Evolutionary conservation across 1,140 invertebrate genomes (phyloP), one percentile per base, ranked within the genome.

Genomic region (Neodiprion fabricii): DNA sequence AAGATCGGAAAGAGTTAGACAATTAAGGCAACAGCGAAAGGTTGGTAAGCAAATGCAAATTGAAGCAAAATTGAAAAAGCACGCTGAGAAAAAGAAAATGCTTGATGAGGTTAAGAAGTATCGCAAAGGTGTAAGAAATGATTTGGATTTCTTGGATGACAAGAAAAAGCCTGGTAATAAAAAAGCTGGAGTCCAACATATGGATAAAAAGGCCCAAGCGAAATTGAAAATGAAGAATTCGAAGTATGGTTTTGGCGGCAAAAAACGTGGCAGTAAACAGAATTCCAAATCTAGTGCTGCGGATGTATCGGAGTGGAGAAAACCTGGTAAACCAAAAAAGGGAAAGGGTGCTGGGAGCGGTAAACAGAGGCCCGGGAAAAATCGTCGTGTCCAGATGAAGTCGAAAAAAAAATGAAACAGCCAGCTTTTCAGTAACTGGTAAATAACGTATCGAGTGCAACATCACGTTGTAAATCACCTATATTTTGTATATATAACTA

Each of bases 221-320:
- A 94, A 91, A 80, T 87, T 92, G 61, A 91, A 92, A 65, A 88
- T 90, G 77, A 97, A 97, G 85, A 93, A 98, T 87, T 90, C 92
- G 69, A 98, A 96, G 83, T 99, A 94, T 89, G 98, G 98, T 1
- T 98, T 96, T 90, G 98, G 98, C 61, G 98, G 98, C 3, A 97
- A 98, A 82, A 99, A 99, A 89, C 94, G 94, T 78, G 94, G 96
- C 1, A 90, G 89, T 0, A 99, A 99, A 87, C 88, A 91, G 61
- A 99, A 99, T 81, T 97, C 96, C 1, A 94, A 91, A 79, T 92
- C 95, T 0, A 97, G 95, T 69, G 89, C 93, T 1, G 91, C 90
- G 21, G 91, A 93, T 81, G 91, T 94, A 74, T 91, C 91, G 10
- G 91, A 91, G 3, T 92, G 91, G 40, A 89, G 83, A 73, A 89